Percentiles rank a stretch among this genome's conserved stretches.
Conservation (phyloP, 2,888 invertebrate genomes). For the Heteromurus nitidus region DNA sequence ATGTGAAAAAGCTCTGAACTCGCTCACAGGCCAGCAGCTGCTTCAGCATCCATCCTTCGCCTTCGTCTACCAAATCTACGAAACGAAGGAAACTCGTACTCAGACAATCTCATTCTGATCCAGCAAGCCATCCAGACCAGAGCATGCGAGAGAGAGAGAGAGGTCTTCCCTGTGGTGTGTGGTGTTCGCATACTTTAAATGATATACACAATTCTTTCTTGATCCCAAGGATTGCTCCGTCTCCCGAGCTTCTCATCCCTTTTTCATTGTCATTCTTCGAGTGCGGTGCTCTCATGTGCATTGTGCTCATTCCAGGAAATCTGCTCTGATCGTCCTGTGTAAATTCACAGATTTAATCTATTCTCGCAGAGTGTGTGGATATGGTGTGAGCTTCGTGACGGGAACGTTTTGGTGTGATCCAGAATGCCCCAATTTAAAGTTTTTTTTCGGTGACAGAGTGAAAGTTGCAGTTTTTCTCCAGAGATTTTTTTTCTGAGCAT, state of each 20-base stretch:
- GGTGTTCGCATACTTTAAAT: background rate
- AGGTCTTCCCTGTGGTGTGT: constrained; percentile 1
- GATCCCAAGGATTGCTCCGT: constrained; percentile 11
- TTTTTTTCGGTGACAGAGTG: constrained; percentile 10
- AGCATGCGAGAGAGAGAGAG: constrained; percentile 10
- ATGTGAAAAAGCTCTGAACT: constrained; percentile 23
- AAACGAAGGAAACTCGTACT: constrained; percentile 24
- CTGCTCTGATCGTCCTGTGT: background rate
- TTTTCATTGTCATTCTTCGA: constrained; percentile 26
- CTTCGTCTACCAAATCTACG: constrained; percentile 15
- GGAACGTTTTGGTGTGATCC: constrained; percentile 13
- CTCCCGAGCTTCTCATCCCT: constrained; percentile 10
- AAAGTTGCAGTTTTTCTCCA: constrained; percentile 21
- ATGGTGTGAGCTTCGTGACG: background rate
- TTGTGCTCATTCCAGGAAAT: constrained; percentile 17
- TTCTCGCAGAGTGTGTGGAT: constrained; percentile 5
- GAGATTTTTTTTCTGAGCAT: no score
- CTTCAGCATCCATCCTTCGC: constrained; percentile 48
- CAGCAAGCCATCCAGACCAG: constrained; percentile 48
- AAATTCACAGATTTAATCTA: constrained; percentile 9
- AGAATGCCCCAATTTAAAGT: constrained; percentile 37
- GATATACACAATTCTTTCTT: background rate
- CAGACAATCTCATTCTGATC: constrained; percentile 61
- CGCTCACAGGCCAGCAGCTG: constrained; percentile 60
- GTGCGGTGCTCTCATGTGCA: background rate